These are phyloP conservation scores for Acipenser ruthenus DNA, from an alignment of 2,797 vertebrate genomes.

Conservation along the genomic window DNA sequence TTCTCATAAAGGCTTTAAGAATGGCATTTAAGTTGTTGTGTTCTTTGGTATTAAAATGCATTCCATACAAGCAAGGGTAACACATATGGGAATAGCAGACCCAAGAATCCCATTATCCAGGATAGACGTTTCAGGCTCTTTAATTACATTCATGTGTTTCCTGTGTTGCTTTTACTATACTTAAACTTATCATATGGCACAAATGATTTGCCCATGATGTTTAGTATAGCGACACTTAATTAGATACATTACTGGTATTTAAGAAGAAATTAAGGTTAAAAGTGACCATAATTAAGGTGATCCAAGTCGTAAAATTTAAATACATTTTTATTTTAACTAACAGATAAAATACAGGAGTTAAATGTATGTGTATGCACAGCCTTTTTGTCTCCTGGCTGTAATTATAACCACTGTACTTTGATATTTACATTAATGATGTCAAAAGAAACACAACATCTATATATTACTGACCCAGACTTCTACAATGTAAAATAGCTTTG, in stretches of 20 bases:
- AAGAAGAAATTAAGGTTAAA: too few relatives aligned
- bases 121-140: slow-evolving; percentile 67
- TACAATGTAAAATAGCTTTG: not conserved
- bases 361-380: too few relatives aligned
- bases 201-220: too few relatives aligned
- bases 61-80: slow-evolving; percentile 67
- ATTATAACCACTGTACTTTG: slow-evolving; percentile 24
- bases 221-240: too few relatives aligned
- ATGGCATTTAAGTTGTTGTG: slow-evolving; percentile 94
- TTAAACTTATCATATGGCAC: slow-evolving; percentile 31
- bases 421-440: not conserved
- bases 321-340: too few relatives aligned
- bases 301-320: too few relatives aligned
- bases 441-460: slow-evolving; percentile 3
- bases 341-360: too few relatives aligned
- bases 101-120: slow-evolving; percentile 70
- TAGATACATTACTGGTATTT: too few relatives aligned
- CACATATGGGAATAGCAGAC: slow-evolving; percentile 74
- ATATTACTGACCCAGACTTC: not conserved
- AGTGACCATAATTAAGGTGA: too few relatives aligned
- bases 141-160: slow-evolving; percentile 66
- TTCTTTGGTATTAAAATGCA: slow-evolving; percentile 86
- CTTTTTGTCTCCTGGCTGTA: too few relatives aligned
- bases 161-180: slow-evolving; percentile 55
- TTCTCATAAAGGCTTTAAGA: slow-evolving; percentile 75